These are phyloP conservation scores for Sarcophaga bullata DNA, from an alignment of 1,140 invertebrate genomes.

Conservation along the genomic window DNA sequence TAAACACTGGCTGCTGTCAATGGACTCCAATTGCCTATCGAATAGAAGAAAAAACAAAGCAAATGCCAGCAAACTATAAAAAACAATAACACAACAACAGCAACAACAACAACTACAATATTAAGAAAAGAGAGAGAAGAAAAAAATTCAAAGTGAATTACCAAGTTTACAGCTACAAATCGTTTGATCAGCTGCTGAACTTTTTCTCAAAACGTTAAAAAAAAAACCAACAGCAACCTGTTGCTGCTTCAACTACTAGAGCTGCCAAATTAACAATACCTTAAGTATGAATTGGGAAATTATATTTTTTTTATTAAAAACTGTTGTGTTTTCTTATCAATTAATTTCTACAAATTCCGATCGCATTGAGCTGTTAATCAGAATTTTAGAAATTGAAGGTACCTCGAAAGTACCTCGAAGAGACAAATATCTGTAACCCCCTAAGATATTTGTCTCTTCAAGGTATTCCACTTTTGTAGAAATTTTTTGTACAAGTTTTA, in stretches of 20 bases:
- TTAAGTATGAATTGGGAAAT: background rate
- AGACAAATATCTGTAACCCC: too few relatives aligned
- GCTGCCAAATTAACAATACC: background rate
- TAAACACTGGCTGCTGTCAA: slow-evolving; percentile 41
- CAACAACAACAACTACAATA: too few relatives aligned
- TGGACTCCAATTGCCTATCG: slow-evolving; percentile 13
- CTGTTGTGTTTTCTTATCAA: too few relatives aligned
- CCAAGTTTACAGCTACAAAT: slow-evolving; percentile 65
- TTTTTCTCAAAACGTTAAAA: slow-evolving; percentile 2
- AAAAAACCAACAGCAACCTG: background rate
- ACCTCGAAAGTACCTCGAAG: too few relatives aligned
- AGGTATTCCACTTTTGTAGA: too few relatives aligned
- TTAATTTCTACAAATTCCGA: too few relatives aligned
- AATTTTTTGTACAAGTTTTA: too few relatives aligned
- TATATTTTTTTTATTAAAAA: too few relatives aligned
- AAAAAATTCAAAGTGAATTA: background rate
- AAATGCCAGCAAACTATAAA: slow-evolving; percentile 9
- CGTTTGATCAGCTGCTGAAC: slow-evolving; percentile 59
- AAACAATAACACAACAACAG: background rate
- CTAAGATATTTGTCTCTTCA: too few relatives aligned
- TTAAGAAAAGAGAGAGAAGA: background rate
- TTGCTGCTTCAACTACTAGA: slow-evolving; percentile 2
- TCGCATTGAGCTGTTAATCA: too few relatives aligned
- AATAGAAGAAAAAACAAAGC: background rate
- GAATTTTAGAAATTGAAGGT: too few relatives aligned